A percentile compares a stretch with the other conserved stretches of the same genome.
phyloP scores from a whole-genome alignment of 2,797 vertebrate species.

The Otolemur crassicaudatus region DNA sequence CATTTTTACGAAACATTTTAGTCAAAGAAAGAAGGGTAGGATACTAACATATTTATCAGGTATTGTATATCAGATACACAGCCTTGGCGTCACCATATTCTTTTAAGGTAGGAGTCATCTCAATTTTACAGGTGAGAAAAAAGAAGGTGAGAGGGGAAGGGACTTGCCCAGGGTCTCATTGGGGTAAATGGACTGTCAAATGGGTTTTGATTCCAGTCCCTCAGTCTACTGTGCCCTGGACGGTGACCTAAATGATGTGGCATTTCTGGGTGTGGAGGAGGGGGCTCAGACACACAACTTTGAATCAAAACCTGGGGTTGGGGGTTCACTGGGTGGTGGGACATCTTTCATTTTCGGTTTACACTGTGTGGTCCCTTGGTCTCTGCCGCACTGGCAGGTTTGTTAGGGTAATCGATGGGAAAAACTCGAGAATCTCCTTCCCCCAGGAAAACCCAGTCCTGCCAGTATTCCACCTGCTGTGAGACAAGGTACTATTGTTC shows the following conservation, averaged over 20 bases:
- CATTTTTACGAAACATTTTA: neutral
- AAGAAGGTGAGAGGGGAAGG: neutral
- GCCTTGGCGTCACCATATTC: no score
- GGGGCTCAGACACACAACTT: neutral
- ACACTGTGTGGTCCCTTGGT: neutral
- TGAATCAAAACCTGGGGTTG: neutral
- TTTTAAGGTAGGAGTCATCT: neutral
- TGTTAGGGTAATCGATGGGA: neutral
- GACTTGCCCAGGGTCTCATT: neutral
- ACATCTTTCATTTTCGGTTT: neutral
- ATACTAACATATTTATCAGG: neutral
- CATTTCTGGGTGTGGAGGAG: neutral
- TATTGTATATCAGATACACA: neutral
- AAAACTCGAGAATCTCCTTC: neutral
- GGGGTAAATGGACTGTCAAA: neutral
- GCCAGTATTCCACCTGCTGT: neutral
- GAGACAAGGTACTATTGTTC: fast-evolving
- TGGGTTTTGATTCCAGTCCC: neutral
- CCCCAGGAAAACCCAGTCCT: neutral
- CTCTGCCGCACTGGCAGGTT: neutral
- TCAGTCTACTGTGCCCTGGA: neutral
- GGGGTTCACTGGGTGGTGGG: neutral
- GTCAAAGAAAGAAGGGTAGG: neutral
- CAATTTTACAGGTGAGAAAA: neutral
- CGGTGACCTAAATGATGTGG: neutral